Evolutionary conservation across 2,797 vertebrate species (phyloP), one percentile per base, ranked within the genome.

Genomic region (Rhabdophis nuchalis): DNA sequence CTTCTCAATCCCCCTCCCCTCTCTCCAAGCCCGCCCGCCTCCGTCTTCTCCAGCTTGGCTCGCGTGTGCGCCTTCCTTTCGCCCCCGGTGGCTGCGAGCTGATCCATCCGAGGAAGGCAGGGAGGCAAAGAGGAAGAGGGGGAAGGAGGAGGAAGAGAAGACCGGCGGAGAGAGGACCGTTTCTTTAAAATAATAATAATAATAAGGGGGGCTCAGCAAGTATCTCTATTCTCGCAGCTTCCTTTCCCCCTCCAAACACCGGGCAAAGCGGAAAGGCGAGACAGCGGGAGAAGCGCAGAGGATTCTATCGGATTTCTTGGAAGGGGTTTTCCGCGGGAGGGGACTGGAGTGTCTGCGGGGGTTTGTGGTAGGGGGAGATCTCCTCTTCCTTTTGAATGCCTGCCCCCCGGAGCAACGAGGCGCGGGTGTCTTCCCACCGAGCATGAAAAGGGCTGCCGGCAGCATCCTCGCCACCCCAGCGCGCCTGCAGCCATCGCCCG

Each of bases 51-150:
- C 29, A 32, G 61, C 13, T 68, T 32, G 29, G 29, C n/a, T 68
- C 16, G 61, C 16, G 61, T 5, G 60, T 16, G 61, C 29, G 61
- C 61, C 13, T 68, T 68, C 29, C n/a, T 86, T 72, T 57, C 58
- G 85, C 27, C 95, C 96, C 96, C 96, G 96, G 94, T 96, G 95
- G 97, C 97, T 96, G 96, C 96, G 93, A 97, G 96, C 97, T 96
- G 97, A 97, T 96, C 60, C 97, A 95, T 94, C 93, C 91, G 92
- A 94, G 87, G 89, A 20, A 90, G 0, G 64, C 41, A 91, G 90
- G 92, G 56, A 57, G 0, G 64, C 41, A 91, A 89, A 91, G 56
- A 57, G 56, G 56, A 57, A 60, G 58, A 60, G 25, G 58, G 27
- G 25, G 12, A 64, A 13, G 25, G 58, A 60, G 58, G 57, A 58